phyloP scores from a whole-genome alignment of 2,888 invertebrate species.

The Meganola albula region DNA sequence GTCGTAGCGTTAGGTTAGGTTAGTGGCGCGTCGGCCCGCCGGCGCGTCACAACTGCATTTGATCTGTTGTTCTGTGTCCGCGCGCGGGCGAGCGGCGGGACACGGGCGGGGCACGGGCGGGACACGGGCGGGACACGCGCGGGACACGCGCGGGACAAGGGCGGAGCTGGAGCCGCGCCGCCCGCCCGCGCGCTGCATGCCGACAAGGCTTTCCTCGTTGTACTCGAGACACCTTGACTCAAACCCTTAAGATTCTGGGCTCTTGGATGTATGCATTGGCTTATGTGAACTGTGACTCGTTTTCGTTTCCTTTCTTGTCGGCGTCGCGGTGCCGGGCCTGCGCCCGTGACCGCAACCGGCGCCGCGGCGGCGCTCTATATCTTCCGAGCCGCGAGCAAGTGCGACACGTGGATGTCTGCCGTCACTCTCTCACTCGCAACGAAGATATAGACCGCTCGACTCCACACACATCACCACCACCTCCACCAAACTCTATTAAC shows the following conservation, averaged over 20 bases:
- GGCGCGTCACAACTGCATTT: conserved; percentile 73
- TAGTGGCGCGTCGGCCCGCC: conserved; percentile 62
- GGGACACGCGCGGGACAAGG: conserved; percentile 38
- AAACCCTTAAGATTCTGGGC: conserved; percentile 78
- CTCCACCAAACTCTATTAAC: conserved; percentile 64
- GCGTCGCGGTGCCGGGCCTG: conserved; percentile 59
- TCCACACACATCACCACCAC: conserved; percentile 68
- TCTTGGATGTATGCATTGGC: conserved; percentile 78
- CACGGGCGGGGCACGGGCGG: conserved; percentile 22
- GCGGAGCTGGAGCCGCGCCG: conserved; percentile 41
- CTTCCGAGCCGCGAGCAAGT: no score
- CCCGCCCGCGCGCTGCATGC: conserved; percentile 71
- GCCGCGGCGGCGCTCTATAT: conserved; percentile 69
- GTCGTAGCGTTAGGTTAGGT: conserved; percentile 72
- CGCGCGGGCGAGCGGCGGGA: conserved; percentile 49
- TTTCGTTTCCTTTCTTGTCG: conserved; percentile 78
- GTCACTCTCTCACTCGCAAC: conserved; percentile 29
- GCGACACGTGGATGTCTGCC: no score
- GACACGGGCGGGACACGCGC: conserved; percentile 11
- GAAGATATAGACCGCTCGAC: conserved; percentile 74
- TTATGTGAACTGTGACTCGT: conserved; percentile 78
- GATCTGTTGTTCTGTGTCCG: conserved; percentile 76
- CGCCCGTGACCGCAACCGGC: conserved; percentile 40
- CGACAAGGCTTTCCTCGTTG: conserved; percentile 74
- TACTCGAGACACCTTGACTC: conserved; percentile 72